Evolutionary conservation across 2,113 vertebrate genomes (phyloP), one percentile per base, ranked within the genome.

Genomic region (Corythoichthys intestinalis): DNA sequence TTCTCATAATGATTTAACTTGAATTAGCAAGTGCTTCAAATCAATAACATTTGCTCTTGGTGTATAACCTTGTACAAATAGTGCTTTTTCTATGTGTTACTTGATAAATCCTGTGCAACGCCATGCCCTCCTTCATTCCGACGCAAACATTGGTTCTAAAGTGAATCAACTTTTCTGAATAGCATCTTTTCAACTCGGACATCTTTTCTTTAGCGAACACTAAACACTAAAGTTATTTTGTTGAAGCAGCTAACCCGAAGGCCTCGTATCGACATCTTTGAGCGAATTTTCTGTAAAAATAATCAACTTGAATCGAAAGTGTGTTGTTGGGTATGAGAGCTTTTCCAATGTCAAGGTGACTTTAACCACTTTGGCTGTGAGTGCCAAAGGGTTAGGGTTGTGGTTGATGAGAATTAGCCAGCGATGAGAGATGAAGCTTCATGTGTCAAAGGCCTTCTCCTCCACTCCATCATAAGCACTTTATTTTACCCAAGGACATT

Each of bases 401-500:
- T 74, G 73, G 56, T 74, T 82, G 82, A 87, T 84, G 87, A 86
- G 80, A 72, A 73, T 63, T 73, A 72, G 52, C 77, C 66, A 75
- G 65, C 73, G 71, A 83, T 88, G 87, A 89, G 83, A 70, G 78
- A 90, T 89, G 86, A 78, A 71, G 75, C 66, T 71, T 69, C 44
- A 67, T 76, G 83, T 83, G 87, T 88, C 83, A 85, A 78, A 83
- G 83, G 84, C 83, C 79, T 47, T 49, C 69, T 75, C 69, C 59
- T 82, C 83, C 76, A 88, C 85, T 90, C 82, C 72, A 89, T 89
- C 88, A 88, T 79, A 65, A 69, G 68, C 63, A 80, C 75, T 74
- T 82, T 64, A 80, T 77, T 77, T 80, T 61, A 50, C 64, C 77
- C 87, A 89, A 90, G 88, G 88, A 89, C 87, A 85, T 80, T 69